A percentile compares a stretch with the other conserved stretches of the same genome.
Conservation (phyloP, 1,140 invertebrate genomes). For the Bombyx mandarina region DNA sequence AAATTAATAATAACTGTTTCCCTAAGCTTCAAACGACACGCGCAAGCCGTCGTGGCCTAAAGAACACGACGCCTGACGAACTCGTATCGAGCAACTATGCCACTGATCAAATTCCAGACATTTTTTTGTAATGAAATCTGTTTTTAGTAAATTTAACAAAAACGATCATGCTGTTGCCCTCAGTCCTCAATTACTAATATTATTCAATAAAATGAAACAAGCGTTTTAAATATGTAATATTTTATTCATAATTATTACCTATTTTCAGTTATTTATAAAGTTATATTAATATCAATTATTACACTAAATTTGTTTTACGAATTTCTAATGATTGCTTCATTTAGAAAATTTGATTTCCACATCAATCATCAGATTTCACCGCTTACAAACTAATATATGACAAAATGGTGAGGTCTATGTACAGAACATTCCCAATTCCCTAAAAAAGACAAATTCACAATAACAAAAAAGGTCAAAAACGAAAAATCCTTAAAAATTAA, state of each 20-base stretch:
- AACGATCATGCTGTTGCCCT: too few species aligned
- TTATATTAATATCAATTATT: constrained; percentile 74
- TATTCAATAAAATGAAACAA: constrained; percentile 32
- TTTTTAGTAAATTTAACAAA: too few species aligned
- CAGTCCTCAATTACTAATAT: too few species aligned
- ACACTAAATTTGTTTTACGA: constrained; percentile 69
- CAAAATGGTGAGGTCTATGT: constrained; percentile 67
- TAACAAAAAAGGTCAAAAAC: constrained; percentile 65
- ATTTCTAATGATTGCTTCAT: constrained; percentile 70
- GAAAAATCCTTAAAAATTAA: constrained; percentile 63
- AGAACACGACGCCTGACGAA: too few species aligned
- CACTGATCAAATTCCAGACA: too few species aligned
- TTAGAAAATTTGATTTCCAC: constrained; percentile 71
- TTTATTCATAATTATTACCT: constrained; percentile 72
- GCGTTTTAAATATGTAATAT: constrained; percentile 68
- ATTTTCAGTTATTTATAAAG: constrained; percentile 73
- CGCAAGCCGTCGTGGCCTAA: too few species aligned
- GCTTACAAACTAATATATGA: constrained; percentile 59
- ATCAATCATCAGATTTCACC: constrained; percentile 65
- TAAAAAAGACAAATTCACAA: constrained; percentile 72
- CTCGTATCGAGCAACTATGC: too few species aligned
- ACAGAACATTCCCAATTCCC: constrained; percentile 69
- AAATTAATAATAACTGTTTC: too few species aligned
- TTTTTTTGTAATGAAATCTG: too few species aligned
- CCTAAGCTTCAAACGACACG: too few species aligned